Conservation (phyloP, 2,888 invertebrate species). For the Acrocyrtus sp. region DNA sequence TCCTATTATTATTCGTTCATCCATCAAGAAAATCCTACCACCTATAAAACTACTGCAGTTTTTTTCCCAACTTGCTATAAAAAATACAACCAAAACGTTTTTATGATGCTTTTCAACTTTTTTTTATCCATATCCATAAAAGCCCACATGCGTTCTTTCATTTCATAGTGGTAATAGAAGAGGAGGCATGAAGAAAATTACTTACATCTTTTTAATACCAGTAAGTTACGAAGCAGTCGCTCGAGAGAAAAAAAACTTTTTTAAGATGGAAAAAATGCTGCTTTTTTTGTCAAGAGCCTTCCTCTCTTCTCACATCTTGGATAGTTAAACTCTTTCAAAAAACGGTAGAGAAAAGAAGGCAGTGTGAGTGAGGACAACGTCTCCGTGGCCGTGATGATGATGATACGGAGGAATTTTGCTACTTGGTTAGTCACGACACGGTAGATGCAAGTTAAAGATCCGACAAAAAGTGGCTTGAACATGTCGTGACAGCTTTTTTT, state of each 20-base stretch:
- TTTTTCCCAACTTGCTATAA: conserved; percentile 17
- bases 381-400: conserved; percentile 31
- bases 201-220: conserved; percentile 18
- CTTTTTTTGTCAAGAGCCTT: conserved; percentile 5
- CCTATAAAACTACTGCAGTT: conserved; percentile 30
- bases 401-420: conserved; percentile 37
- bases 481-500: conserved; percentile 51
- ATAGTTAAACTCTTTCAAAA: too few species aligned
- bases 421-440: conserved; percentile 56
- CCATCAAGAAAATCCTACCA: conserved; percentile 6
- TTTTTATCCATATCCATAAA: conserved; percentile 45
- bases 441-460: conserved; percentile 39
- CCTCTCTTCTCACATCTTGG: too few species aligned
- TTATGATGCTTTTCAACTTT: conserved; percentile 44
- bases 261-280: conserved; percentile 9
- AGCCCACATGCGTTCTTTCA: conserved; percentile 41
- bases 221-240: conserved; percentile 22
- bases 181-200: neutral
- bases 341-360: too few species aligned
- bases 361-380: too few species aligned
- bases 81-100: conserved; percentile 36
- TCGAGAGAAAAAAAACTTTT: too few species aligned
- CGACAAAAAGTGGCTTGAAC: conserved; percentile 43
- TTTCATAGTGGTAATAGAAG: conserved; percentile 10
- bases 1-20: too few species aligned